Evolutionary conservation across 2,888 invertebrate genomes (phyloP).

Genomic region (Mesorhabditis spiculigera): DNA sequence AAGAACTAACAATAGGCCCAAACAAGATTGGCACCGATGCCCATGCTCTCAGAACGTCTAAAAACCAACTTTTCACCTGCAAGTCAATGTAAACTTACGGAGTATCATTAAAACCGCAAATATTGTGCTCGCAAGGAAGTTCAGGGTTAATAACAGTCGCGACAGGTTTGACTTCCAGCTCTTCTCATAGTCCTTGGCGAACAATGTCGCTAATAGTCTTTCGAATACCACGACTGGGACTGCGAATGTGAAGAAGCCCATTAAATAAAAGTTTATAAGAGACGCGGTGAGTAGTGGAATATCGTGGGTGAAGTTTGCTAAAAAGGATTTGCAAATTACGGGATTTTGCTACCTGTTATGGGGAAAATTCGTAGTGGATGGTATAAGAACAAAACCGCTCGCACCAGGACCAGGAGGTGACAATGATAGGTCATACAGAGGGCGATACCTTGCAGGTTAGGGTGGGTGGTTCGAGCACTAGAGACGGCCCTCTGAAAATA

Average conservation of each 20-base stretch:
- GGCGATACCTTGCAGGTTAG: neutral
- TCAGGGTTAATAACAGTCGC: neutral
- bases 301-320: neutral
- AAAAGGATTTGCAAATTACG: neutral
- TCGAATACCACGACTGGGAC: conserved; percentile 1
- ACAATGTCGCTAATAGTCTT: neutral
- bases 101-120: conserved; percentile 3
- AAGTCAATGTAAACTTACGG: neutral
- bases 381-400: neutral
- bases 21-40: neutral
- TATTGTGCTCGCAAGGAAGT: neutral
- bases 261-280: conserved; percentile 2
- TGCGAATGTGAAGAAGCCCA: conserved; percentile 1
- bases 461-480: neutral
- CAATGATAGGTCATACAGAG: neutral
- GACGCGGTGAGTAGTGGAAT: neutral
- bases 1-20: neutral
- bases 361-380: neutral
- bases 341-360: neutral
- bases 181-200: conserved; percentile 1
- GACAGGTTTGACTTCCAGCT: neutral
- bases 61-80: too few relatives aligned
- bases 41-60: neutral
- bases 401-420: neutral
- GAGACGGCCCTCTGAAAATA: neutral